phyloP scores from a whole-genome alignment of 2,113 vertebrate species.

The Sylvietta virens region DNA sequence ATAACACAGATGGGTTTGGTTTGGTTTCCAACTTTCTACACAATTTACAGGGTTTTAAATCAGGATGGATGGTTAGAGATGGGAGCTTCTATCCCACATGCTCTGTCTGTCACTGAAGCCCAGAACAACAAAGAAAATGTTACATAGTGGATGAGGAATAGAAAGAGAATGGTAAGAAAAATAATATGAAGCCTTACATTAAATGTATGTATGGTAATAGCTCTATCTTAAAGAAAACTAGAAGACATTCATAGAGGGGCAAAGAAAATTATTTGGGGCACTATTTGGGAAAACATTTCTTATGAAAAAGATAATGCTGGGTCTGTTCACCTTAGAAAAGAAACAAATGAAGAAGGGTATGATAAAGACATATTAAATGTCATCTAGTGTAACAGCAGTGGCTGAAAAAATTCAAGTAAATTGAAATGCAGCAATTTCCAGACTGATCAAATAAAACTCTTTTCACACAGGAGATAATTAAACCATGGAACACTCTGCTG shows the following conservation, averaged over 20 bases:
- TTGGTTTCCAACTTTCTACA: not conserved
- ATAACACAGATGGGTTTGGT: not conserved
- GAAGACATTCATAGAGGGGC: not conserved
- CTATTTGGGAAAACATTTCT: not conserved
- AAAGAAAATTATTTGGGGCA: not conserved
- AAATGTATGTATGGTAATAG: not conserved
- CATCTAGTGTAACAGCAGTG: not conserved
- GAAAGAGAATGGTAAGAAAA: not conserved
- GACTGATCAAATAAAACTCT: conserved; percentile 13
- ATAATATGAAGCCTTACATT: not conserved
- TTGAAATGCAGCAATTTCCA: conserved; percentile 27
- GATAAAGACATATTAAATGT: conserved; percentile 19
- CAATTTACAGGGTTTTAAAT: not conserved
- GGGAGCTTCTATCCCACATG: not conserved
- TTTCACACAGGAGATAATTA: conserved; percentile 31
- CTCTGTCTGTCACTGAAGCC: not conserved
- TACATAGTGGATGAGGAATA: not conserved
- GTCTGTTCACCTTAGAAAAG: not conserved
- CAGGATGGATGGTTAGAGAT: not conserved
- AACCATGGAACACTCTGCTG: not conserved
- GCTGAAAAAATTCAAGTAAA: not conserved
- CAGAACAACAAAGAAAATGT: not conserved
- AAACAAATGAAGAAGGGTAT: not conserved
- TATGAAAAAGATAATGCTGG: not conserved
- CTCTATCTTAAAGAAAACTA: not conserved